Percentiles rank a stretch among this genome's conserved stretches.
These are phyloP conservation scores for Pollimyrus isidori DNA, from an alignment of 2,113 vertebrate genomes.

Conservation along the genomic window DNA sequence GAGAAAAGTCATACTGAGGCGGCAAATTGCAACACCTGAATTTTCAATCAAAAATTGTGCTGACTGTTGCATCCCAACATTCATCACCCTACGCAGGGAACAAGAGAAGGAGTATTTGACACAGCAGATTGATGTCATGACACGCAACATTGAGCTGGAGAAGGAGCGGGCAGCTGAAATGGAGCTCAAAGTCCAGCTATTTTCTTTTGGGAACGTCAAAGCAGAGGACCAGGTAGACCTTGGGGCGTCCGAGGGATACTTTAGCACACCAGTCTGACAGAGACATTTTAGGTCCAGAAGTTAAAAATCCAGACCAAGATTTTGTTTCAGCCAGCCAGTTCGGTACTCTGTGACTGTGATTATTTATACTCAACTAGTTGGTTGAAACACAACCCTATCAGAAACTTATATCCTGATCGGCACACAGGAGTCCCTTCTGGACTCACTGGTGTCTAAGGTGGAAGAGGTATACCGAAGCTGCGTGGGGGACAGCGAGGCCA, in stretches of 20 bases:
- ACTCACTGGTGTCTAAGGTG: conserved; percentile 68
- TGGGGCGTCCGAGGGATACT: background rate
- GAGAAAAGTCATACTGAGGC: background rate
- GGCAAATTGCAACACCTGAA: background rate
- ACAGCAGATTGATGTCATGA: conserved; percentile 55
- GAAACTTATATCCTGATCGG: background rate
- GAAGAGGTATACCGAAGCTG: conserved; percentile 71
- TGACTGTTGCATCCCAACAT: background rate
- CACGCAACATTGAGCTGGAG: conserved; percentile 57
- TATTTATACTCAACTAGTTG: background rate
- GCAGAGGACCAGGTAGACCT: conserved; percentile 66
- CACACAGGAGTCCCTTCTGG: conserved; percentile 66
- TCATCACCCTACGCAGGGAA: conserved; percentile 54
- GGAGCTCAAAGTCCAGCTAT: conserved; percentile 63
- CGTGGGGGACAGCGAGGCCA: conserved; percentile 58
- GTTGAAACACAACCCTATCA: background rate
- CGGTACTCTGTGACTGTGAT: background rate
- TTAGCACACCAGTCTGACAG: background rate
- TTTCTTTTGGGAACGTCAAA: conserved; percentile 57
- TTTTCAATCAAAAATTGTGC: background rate
- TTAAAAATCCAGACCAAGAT: background rate
- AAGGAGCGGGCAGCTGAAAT: conserved; percentile 60
- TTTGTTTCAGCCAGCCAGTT: background rate
- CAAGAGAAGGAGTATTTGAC: conserved; percentile 61
- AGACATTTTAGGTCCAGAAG: background rate